Conservation (phyloP, 2,797 vertebrate genomes). For the Cirrhinus molitorella region DNA sequence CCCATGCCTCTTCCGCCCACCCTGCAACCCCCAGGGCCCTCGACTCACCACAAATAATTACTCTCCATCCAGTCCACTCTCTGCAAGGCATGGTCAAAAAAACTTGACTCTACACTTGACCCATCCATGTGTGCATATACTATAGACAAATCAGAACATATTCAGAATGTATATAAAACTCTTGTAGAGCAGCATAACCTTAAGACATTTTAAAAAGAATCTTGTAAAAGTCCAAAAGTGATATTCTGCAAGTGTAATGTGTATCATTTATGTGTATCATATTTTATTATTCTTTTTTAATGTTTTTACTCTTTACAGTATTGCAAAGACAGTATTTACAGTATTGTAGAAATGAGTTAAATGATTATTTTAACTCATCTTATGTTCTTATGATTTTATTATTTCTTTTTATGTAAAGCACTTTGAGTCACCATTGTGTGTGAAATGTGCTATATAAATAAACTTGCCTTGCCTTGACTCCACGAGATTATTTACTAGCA, state of each 20-base stretch:
- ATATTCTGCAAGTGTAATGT: neutral
- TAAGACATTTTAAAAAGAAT: neutral
- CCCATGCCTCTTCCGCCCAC: conserved; percentile 81
- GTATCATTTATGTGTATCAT: neutral
- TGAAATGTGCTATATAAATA: too few species aligned
- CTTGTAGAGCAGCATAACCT: neutral
- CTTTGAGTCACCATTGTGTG: too few species aligned
- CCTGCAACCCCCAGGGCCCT: conserved; percentile 81
- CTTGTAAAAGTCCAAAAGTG: neutral
- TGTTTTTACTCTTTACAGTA: neutral
- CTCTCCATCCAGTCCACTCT: conserved; percentile 86
- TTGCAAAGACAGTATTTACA: too few species aligned
- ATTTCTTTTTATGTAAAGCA: too few species aligned
- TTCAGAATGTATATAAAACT: conserved; percentile 12
- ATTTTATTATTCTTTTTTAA: too few species aligned
- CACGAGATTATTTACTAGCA: neutral
- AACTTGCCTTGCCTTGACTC: too few species aligned
- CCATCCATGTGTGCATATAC: conserved; percentile 73
- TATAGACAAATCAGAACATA: conserved; percentile 12
- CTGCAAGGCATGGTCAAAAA: conserved; percentile 84
- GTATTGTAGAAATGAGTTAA: too few species aligned
- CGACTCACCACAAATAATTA: conserved; percentile 96
- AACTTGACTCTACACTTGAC: conserved; percentile 87
- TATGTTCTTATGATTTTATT: too few species aligned
- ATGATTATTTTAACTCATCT: too few species aligned